Percentiles rank a stretch among this genome's conserved stretches.
Evolutionary conservation across 2,113 vertebrate species (phyloP).

Genomic region (Entosphenus tridentatus): DNA sequence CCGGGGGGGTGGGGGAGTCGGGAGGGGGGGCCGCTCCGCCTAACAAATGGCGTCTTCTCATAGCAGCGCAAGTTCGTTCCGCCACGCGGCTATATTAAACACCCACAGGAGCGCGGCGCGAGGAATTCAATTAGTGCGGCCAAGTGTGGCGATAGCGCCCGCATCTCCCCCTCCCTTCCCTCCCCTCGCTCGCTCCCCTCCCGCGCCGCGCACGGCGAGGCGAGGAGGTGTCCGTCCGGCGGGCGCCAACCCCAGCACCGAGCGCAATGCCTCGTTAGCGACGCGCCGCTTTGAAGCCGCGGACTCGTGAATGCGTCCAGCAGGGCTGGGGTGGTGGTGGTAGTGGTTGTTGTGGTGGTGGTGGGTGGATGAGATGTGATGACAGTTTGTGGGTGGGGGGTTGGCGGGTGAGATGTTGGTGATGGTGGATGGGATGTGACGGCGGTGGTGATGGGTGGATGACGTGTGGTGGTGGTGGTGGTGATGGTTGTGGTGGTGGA

Average conservation of each 20-base stretch:
- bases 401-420: no score
- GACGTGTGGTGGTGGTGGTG: no score
- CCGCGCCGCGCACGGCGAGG: neutral
- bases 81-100: constrained; percentile 1
- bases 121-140: constrained; percentile 6
- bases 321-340: no score
- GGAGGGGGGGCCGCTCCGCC: neutral
- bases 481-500: no score
- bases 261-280: neutral
- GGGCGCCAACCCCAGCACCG: neutral
- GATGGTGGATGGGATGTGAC: no score
- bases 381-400: no score
- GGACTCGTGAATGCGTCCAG: neutral
- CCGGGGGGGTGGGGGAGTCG: neutral
- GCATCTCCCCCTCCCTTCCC: neutral
- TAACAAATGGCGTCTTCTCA: constrained; percentile 1
- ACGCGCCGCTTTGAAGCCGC: neutral
- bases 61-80: neutral
- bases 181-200: neutral
- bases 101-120: neutral
- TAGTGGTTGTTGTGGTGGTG: no score
- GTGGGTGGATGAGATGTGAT: no score
- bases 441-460: no score
- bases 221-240: neutral
- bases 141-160: neutral